Base-by-base conservation (phyloP, 1,140 invertebrate genomes). In the Trachelipus rathkii region DNA sequence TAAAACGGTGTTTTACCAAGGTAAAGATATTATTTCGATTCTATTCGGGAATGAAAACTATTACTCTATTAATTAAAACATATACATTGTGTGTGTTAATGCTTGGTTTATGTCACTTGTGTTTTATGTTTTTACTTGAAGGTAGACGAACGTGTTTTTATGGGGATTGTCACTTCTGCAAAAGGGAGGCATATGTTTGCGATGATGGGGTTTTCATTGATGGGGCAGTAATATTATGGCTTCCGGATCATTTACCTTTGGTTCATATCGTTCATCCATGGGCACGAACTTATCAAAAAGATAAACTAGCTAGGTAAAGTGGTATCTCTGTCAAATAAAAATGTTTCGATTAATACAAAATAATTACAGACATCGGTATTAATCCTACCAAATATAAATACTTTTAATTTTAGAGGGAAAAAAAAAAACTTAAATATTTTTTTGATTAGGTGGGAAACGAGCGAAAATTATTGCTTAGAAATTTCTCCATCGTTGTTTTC, bases 1-100 rank as follows among this genome's bases (percentile, higher is more conserved):
- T 77, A 71, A 67, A 73, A 78, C 77, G 2, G 50, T 60, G 11
- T 60, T 60, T 60, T 15, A 15, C 8, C 50, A 19, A 60, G 50
- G 50, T 60, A 60, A 60, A 19, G 19, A 60, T 4, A 60, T 3
- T 33, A 33, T 33, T 6, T 33, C 33, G 6, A 33, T 33, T 6
- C 33, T 33, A 33, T 33, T 33, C 6, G 6, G 33, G n/a, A n/a
- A n/a, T n/a, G n/a, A n/a, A n/a, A n/a, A n/a, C n/a, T n/a, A n/a
- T n/a, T n/a, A n/a, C n/a, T n/a, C n/a, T n/a, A n/a, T n/a, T n/a
- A n/a, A n/a, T n/a, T n/a, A n/a, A n/a, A n/a, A n/a, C n/a, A n/a
- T 3, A 33, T 33, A 6, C 6, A 33, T 33, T 33, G 6, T 6
- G 33, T 33, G 33, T 33, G 33, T 33, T 33, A 33, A 33, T 33